Evolutionary conservation across 2,113 vertebrate species (phyloP).

Genomic region (Rhineura floridana): DNA sequence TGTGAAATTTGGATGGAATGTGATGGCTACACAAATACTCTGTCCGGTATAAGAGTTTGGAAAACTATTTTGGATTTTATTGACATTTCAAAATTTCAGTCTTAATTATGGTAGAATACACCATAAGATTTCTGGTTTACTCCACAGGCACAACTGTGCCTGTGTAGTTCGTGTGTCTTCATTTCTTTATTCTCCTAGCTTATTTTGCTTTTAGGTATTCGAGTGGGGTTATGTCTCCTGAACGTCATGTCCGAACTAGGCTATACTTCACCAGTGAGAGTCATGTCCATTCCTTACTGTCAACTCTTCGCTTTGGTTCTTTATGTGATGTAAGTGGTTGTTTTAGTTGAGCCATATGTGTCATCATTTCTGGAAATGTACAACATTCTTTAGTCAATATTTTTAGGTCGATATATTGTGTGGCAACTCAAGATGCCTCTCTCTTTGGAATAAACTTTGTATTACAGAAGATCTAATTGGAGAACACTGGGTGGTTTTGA

Average conservation of each 20-base stretch:
- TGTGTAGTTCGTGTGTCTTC: constrained; percentile 7
- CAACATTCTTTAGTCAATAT: background rate
- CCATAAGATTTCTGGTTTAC: background rate
- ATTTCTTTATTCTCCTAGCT: constrained; percentile 8
- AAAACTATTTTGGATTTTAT: background rate
- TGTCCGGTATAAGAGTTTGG: background rate
- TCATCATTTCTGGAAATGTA: background rate
- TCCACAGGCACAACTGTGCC: background rate
- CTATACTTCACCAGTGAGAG: constrained; percentile 92
- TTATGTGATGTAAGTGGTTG: constrained; percentile 85
- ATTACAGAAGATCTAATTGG: background rate
- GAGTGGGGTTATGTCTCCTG: constrained; percentile 89
- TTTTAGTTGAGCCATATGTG: background rate
- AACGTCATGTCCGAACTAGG: constrained; percentile 88
- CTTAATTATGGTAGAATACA: background rate
- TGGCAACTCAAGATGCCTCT: background rate
- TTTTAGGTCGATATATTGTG: background rate
- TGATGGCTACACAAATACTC: too few species aligned
- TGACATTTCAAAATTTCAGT: background rate
- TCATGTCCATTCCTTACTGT: constrained; percentile 89
- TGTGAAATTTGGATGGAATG: too few species aligned
- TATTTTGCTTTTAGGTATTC: constrained; percentile 80
- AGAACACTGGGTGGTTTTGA: background rate
- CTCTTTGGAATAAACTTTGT: background rate
- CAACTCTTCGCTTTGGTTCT: constrained; percentile 87